Conservation (phyloP, 2,888 invertebrate species). For the Adineta ricciae region DNA sequence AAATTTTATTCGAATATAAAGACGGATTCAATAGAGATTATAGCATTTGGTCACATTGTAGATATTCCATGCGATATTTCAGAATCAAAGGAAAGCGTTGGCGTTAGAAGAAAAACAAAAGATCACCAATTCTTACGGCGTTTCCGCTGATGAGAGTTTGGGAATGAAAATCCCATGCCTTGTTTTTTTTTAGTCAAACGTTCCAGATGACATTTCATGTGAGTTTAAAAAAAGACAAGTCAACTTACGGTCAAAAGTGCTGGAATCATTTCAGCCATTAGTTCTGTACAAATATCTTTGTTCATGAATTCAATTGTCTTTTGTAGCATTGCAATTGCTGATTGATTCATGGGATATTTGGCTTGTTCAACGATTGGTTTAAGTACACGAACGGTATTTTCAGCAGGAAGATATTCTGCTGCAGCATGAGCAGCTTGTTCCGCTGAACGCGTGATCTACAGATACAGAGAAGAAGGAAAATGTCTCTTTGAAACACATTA, state of each 20-base stretch:
- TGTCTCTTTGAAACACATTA: background rate
- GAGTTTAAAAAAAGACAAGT: background rate
- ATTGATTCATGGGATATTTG: conserved; percentile 74
- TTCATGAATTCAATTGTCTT: conserved; percentile 33
- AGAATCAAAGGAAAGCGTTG: background rate
- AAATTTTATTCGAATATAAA: background rate
- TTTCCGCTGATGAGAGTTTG: background rate
- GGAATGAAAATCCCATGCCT: conserved; percentile 18
- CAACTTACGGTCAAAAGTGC: conserved; percentile 18
- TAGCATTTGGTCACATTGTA: background rate
- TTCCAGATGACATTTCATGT: too few species aligned
- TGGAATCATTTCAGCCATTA: conserved; percentile 25
- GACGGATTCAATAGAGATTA: background rate
- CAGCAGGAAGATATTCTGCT: conserved; percentile 69
- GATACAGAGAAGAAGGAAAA: conserved; percentile 30
- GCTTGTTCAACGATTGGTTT: conserved; percentile 74
- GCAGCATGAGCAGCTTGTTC: conserved; percentile 70
- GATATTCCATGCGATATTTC: background rate
- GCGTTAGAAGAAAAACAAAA: conserved; percentile 29
- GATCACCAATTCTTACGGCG: background rate
- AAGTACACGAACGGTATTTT: conserved; percentile 65
- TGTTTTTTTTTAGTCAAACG: background rate
- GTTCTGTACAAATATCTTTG: conserved; percentile 23
- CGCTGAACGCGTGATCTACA: conserved; percentile 16
- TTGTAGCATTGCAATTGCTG: conserved; percentile 74